Percentiles rank a stretch among this genome's conserved stretches.
These are phyloP conservation scores for Nyctalus aviator DNA, from an alignment of 2,797 vertebrate genomes.

Conservation along the genomic window DNA sequence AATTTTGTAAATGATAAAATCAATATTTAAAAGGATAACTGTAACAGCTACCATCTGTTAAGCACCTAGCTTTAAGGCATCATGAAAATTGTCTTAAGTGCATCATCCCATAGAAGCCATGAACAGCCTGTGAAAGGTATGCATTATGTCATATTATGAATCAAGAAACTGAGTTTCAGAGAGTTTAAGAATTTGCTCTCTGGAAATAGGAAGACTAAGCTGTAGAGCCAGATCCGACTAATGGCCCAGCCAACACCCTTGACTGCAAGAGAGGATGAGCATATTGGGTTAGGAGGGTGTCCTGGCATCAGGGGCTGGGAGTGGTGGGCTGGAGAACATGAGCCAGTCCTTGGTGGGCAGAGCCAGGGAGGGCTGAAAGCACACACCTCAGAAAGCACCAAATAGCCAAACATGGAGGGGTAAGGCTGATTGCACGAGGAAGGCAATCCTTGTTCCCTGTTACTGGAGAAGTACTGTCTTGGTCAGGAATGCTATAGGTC, in stretches of 20 bases:
- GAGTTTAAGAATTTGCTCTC: not conserved
- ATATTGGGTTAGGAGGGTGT: not conserved
- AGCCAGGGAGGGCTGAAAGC: not conserved
- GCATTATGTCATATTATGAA: not conserved
- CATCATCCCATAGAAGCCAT: not conserved
- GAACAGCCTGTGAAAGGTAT: not conserved
- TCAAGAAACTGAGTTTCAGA: conserved; percentile 10
- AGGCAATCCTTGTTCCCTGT: not conserved
- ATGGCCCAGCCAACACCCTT: not conserved
- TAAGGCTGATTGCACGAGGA: not conserved
- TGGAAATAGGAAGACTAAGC: not conserved
- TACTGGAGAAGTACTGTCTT: not conserved
- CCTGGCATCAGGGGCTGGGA: not conserved
- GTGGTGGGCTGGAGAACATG: not conserved
- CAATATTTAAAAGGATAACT: not conserved
- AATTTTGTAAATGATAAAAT: conserved; percentile 42
- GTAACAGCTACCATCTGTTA: not conserved
- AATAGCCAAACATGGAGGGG: not conserved
- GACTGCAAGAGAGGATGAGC: not conserved
- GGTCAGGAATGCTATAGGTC: not conserved
- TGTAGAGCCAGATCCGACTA: not conserved
- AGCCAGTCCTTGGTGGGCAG: not conserved
- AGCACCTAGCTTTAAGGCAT: not conserved
- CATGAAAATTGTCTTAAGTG: not conserved
- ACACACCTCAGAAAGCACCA: not conserved